Percentiles rank a stretch among this genome's conserved stretches.
These are phyloP conservation scores for Agrypnia vestita DNA, from an alignment of 1,140 invertebrate genomes.

Conservation along the genomic window DNA sequence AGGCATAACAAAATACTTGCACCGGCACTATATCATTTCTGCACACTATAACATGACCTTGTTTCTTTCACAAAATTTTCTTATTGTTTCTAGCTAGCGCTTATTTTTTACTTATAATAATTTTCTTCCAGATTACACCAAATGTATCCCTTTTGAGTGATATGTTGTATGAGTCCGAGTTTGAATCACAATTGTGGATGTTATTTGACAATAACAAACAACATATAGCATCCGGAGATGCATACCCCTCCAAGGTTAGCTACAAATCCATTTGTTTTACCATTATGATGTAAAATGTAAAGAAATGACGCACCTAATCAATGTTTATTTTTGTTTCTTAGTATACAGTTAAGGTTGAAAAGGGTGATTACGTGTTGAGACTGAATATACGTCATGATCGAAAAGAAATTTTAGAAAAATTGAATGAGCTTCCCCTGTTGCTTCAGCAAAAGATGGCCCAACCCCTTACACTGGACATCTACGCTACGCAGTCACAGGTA, in stretches of 20 bases:
- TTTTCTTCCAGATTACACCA: slow-evolving; percentile 74
- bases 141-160: slow-evolving; percentile 88
- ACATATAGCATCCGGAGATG: slow-evolving; percentile 88
- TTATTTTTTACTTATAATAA: too few relatives aligned
- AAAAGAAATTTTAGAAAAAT: slow-evolving; percentile 88
- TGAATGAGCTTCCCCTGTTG: slow-evolving; percentile 84
- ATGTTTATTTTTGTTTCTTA: slow-evolving; percentile 67
- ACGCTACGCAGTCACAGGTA: slow-evolving; percentile 74
- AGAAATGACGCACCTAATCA: background rate
- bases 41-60: too few relatives aligned
- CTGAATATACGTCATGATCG: slow-evolving; percentile 93
- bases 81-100: too few relatives aligned
- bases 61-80: too few relatives aligned
- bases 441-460: slow-evolving; percentile 85
- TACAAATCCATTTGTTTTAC: slow-evolving; percentile 28
- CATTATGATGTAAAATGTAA: background rate
- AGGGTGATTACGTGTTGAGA: slow-evolving; percentile 93
- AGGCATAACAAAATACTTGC: too few relatives aligned
- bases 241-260: slow-evolving; percentile 87
- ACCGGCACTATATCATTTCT: too few relatives aligned
- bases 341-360: slow-evolving; percentile 92
- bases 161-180: slow-evolving; percentile 94
- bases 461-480: slow-evolving; percentile 85
- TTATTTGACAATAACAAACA: slow-evolving; percentile 95
- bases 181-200: slow-evolving; percentile 97